Percentiles rank a stretch among this genome's conserved stretches.
Conservation (phyloP, 2,888 invertebrate genomes). For the Calliscelio sp. region DNA sequence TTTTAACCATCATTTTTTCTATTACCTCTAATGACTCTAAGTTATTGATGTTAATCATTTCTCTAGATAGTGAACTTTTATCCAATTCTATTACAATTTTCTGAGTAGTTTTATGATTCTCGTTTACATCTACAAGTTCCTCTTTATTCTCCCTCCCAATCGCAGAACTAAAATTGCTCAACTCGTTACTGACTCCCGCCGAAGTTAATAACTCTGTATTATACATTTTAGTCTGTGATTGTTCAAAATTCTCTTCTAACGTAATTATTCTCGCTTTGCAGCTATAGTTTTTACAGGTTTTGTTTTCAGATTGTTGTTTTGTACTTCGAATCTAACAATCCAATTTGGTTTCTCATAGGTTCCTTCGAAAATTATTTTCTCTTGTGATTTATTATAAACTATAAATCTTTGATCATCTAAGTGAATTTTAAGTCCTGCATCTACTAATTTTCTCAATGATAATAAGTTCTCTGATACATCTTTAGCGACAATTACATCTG, state of each 20-base stretch:
- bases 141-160: slow-evolving; percentile 54
- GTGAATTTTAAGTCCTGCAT: neutral
- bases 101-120: neutral
- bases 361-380: neutral
- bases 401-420: neutral
- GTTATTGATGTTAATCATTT: neutral
- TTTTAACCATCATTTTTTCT: neutral
- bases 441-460: neutral
- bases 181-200: slow-evolving; percentile 15
- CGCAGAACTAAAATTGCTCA: neutral
- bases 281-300: too few species aligned
- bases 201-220: neutral
- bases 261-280: too few species aligned
- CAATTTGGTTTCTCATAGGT: neutral
- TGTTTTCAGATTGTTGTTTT: too few species aligned
- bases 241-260: slow-evolving; percentile 27
- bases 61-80: neutral
- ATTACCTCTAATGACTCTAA: neutral
- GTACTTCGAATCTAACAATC: too few species aligned
- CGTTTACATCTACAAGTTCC: neutral
- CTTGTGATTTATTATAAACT: neutral
- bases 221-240: neutral
- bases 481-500: neutral
- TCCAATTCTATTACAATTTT: neutral
- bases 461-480: neutral